Base-by-base conservation (phyloP, 2,113 vertebrate species). In the Silurus asotus region DNA sequence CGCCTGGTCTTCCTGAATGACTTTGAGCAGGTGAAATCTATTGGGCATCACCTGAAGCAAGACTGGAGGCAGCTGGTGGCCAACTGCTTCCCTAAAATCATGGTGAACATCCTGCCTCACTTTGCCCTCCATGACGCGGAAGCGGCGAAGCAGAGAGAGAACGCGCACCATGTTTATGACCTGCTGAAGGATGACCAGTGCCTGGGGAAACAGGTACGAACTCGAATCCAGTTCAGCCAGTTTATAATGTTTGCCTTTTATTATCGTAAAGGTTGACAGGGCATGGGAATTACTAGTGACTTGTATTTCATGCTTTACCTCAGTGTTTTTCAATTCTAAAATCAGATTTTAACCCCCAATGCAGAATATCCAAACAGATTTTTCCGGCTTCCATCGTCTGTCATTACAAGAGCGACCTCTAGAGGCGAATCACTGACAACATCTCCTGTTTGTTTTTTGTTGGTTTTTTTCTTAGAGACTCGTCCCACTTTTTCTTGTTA, bases 91-190 rank as follows among this genome's bases (percentile, higher is more conserved):
- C 98, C 98, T 15, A 97, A 96, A 91, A 96, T 99, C 88, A 96
- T 98, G 93, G 97, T 98, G 78, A 97, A 96, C 91, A 97, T 99
- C 89, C 96, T 99, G 88, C 98, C 98, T 0, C 97, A 97, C 90
- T 99, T 99, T 88, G 97, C 94, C 11, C 91, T 89, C 72, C 93
- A 94, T 61, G 95, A 92, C 48, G 88, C 92, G 0, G 81, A 85
- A 84, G 95, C 94, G 45, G 92, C 93, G 6, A 92, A 94, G 87
- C 95, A 96, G 90, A 95, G 96, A 88, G 96, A 96, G 87, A 96
- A 92, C 6, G 97, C 97, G 84, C 93, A 94, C 88, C 93, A 90
- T 67, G 97, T 99, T 72, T 99, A 97, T 0, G 94, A 97, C 61
- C 93, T 93, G 79, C 97, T 99, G 75, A 96, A 96, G 90, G 95